A percentile compares a stretch with the other conserved stretches of the same genome.
Conservation (phyloP, 2,888 invertebrate genomes). For the Epirrita christyi region DNA sequence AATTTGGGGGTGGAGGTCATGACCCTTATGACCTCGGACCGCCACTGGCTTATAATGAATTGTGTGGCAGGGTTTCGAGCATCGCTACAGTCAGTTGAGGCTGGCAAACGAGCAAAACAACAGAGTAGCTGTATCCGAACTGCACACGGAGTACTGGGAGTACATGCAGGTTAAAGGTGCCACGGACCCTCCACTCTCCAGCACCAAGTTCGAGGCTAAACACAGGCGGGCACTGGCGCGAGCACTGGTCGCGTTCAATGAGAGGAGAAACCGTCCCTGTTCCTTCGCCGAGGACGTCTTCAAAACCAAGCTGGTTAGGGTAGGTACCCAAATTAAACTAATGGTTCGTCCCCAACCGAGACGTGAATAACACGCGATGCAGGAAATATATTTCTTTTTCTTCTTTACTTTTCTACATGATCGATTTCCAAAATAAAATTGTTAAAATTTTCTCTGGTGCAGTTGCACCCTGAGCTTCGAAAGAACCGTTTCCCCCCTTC, state of each 20-base stretch:
- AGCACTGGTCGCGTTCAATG: conserved; percentile 4
- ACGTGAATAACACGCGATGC: too few relatives aligned
- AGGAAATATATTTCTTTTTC: too few relatives aligned
- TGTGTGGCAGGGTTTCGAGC: conserved; percentile 1
- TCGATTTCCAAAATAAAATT: too few relatives aligned
- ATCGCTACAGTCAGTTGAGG: neutral
- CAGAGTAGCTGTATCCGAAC: neutral
- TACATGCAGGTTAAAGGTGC: neutral
- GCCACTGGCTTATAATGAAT: neutral
- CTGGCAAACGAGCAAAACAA: conserved; percentile 4
- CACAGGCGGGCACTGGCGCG: neutral
- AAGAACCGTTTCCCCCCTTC: too few relatives aligned
- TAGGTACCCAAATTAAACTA: neutral
- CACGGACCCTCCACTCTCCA: neutral
- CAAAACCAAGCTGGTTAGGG: neutral
- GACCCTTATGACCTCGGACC: too few relatives aligned
- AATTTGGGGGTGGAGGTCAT: too few relatives aligned
- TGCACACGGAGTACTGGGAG: conserved; percentile 4
- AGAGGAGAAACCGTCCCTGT: neutral
- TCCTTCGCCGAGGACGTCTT: neutral
- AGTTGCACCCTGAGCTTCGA: too few relatives aligned
- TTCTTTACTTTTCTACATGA: too few relatives aligned
- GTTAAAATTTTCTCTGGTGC: too few relatives aligned
- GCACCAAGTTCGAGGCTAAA: neutral
- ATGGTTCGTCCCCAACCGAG: too few relatives aligned